Percentiles rank a stretch among this genome's conserved stretches.
These are phyloP conservation scores for Pollicipes pollicipes DNA, from an alignment of 1,140 invertebrate genomes.

Conservation along the genomic window DNA sequence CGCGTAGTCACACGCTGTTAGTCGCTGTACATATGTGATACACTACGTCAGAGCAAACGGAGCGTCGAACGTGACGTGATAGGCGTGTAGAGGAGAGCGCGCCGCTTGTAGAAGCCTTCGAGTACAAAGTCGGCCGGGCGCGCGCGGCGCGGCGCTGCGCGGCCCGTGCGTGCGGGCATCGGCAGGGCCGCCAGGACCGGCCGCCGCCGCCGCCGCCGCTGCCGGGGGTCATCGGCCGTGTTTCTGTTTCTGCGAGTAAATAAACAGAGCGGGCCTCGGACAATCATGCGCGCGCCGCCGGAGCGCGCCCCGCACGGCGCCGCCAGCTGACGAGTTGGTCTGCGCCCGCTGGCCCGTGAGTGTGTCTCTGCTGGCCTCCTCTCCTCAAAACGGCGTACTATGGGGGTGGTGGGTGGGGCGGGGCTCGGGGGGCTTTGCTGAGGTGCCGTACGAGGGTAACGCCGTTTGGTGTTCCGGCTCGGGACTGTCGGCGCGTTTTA, in stretches of 20 bases:
- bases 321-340: background rate
- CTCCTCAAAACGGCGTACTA: background rate
- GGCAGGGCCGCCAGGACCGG: too few relatives aligned
- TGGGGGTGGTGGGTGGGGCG: background rate
- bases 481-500: too few relatives aligned
- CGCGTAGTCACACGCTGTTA: background rate
- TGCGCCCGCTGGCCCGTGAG: background rate
- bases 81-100: too few relatives aligned
- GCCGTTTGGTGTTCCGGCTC: too few relatives aligned
- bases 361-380: too few relatives aligned
- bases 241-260: background rate
- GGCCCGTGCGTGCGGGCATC: too few relatives aligned
- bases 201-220: too few relatives aligned
- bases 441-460: background rate
- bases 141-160: too few relatives aligned
- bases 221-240: too few relatives aligned
- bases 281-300: background rate
- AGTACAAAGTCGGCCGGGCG: background rate
- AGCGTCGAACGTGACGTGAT: background rate
- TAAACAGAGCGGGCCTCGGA: background rate
- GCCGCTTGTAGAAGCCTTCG: too few relatives aligned
- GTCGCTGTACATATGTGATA: background rate
- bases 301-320: too few relatives aligned
- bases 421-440: background rate
- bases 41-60: background rate